Conservation (phyloP, 2,888 invertebrate species). For the Lathronympha strigana region DNA sequence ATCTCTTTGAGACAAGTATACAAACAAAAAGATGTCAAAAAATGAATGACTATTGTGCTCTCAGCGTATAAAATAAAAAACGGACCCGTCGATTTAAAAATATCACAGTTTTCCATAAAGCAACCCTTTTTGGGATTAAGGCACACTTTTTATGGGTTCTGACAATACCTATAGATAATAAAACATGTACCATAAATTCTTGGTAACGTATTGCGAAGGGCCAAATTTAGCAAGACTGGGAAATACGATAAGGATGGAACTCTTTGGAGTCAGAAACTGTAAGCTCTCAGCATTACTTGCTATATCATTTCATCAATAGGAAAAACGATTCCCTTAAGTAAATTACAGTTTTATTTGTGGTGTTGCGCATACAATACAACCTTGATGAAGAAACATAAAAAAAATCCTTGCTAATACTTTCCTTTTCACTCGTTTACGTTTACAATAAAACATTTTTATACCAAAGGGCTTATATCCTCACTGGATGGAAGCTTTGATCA, state of each 20-base stretch:
- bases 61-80: constrained; percentile 33
- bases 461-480: too few relatives aligned
- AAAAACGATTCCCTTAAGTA: too few relatives aligned
- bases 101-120: constrained; percentile 30
- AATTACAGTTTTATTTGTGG: too few relatives aligned
- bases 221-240: constrained; percentile 18
- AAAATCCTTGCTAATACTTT: too few relatives aligned
- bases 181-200: constrained; percentile 37
- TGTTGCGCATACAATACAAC: too few relatives aligned
- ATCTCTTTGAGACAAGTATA: neutral
- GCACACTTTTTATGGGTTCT: constrained; percentile 49
- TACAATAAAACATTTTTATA: too few relatives aligned
- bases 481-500: too few relatives aligned
- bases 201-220: constrained; percentile 28
- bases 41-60: constrained; percentile 20
- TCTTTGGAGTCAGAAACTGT: neutral
- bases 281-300: neutral
- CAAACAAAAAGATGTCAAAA: constrained; percentile 25
- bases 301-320: too few relatives aligned
- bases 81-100: constrained; percentile 32
- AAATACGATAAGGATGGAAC: neutral
- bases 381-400: too few relatives aligned
- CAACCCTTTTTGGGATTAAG: constrained; percentile 66
- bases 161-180: constrained; percentile 39
- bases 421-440: too few relatives aligned